phyloP scores from a whole-genome alignment of 2,113 vertebrate species.

The Brevimyrus niger region DNA sequence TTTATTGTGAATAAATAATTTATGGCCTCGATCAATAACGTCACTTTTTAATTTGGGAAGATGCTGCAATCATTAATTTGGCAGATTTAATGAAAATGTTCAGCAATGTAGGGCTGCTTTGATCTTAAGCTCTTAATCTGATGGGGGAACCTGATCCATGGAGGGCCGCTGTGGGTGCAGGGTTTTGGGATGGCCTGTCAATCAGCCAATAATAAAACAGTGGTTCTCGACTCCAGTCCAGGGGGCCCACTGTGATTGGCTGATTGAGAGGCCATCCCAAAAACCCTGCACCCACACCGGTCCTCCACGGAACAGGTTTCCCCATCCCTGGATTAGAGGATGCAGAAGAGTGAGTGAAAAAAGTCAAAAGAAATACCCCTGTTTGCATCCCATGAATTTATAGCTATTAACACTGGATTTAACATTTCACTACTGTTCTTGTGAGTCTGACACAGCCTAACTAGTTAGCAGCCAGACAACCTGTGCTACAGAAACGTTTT shows the following conservation, averaged over 20 bases:
- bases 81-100: neutral
- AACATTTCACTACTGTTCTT: neutral
- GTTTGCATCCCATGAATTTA: neutral
- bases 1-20: too few relatives aligned
- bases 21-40: neutral
- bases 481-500: neutral
- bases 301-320: too few relatives aligned
- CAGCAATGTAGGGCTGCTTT: neutral
- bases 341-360: neutral
- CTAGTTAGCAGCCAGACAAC: neutral
- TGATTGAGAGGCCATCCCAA: too few relatives aligned
- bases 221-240: too few relatives aligned
- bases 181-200: too few relatives aligned
- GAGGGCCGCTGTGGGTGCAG: too few relatives aligned
- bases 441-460: neutral
- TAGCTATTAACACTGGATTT: neutral
- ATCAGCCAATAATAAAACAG: too few relatives aligned
- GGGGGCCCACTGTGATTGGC: too few relatives aligned
- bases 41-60: neutral
- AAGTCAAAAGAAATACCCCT: neutral
- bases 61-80: neutral
- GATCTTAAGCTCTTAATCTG: neutral
- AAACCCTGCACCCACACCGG: too few relatives aligned
- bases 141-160: too few relatives aligned
- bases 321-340: neutral